Evolutionary conservation across 2,888 invertebrate species (phyloP), one percentile per base, ranked within the genome.

Genomic region (Hirtodrosophila duncani): DNA sequence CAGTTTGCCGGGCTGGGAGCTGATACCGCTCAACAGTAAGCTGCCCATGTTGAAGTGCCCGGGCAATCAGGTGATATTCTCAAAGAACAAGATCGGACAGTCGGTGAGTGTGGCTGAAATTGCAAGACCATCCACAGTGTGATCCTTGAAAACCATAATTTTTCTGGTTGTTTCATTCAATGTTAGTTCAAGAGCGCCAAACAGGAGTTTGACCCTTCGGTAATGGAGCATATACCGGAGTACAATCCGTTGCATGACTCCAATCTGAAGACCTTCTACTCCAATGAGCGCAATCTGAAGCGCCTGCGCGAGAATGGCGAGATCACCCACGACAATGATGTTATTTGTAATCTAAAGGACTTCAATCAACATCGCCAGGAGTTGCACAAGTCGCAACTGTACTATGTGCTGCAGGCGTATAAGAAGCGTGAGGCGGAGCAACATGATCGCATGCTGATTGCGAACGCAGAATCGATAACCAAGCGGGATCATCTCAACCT

Each of bases 361-460:
- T 91, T 91, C 78, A 92, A 91, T 74, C 88, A 89, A 57, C 91
- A 91, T 84, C 88, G 91, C 43, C 88, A 89, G 60, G 90, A 89
- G 62, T 81, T 91, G 41, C 89, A 89, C 61, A 89, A 89, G 51
- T 88, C 88, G 10, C 89, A 89, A 57, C 87, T 90, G 83, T 89
- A 89, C 45, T 85, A 88, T 42, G 88, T 91, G 48, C 88, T 89
- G 46, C 82, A 78, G 36, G 83, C 84, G 16, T 59, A 82, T 4
- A 72, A 67, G n/a, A 67, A 67, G 8, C 51, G 77, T 39, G 79
- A 84, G 46, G 56, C 72, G 3, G 85, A 85, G 20, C 81, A 82
- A 11, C 68, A 64, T 1, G 86, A 87, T 63, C 70, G 74, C 1
- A 50, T 75, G 17, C 34, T 86, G 23, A 82, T 86, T 8, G 53